phyloP scores from a whole-genome alignment of 2,113 vertebrate genomes.

The Prolemur simus region DNA sequence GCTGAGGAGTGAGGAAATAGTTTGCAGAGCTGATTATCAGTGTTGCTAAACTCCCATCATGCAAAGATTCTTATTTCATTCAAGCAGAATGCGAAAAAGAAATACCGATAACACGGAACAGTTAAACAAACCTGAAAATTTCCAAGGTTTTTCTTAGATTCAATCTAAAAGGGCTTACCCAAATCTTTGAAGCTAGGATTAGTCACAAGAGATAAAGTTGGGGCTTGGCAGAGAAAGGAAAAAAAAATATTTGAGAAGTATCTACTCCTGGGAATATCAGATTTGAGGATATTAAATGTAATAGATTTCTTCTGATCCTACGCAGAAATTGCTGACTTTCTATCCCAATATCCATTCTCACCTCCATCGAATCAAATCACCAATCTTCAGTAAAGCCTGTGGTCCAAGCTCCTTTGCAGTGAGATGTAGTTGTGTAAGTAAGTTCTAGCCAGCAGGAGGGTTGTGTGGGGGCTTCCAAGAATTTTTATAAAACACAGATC shows the following conservation, averaged over 20 bases:
- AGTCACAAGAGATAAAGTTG: not conserved
- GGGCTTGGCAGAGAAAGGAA: not conserved
- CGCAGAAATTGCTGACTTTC: not conserved
- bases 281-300: not conserved
- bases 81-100: not conserved
- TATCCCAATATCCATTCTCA: not conserved
- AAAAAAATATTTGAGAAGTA: constrained; percentile 2
- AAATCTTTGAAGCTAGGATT: constrained; percentile 3
- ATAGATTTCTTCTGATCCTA: constrained; percentile 5
- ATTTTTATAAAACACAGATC: not conserved
- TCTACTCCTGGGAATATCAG: not conserved
- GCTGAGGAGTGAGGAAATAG: not conserved
- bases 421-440: not conserved
- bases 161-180: not conserved
- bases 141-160: not conserved
- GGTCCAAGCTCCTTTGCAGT: not conserved
- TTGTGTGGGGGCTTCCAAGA: not conserved
- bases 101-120: not conserved
- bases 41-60: not conserved
- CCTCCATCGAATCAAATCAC: not conserved
- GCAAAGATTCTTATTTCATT: not conserved
- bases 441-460: not conserved
- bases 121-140: not conserved
- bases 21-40: not conserved
- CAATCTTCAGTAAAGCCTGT: not conserved